Base-by-base conservation (phyloP, 2,113 vertebrate species). In the Micronycteris hirsuta region DNA sequence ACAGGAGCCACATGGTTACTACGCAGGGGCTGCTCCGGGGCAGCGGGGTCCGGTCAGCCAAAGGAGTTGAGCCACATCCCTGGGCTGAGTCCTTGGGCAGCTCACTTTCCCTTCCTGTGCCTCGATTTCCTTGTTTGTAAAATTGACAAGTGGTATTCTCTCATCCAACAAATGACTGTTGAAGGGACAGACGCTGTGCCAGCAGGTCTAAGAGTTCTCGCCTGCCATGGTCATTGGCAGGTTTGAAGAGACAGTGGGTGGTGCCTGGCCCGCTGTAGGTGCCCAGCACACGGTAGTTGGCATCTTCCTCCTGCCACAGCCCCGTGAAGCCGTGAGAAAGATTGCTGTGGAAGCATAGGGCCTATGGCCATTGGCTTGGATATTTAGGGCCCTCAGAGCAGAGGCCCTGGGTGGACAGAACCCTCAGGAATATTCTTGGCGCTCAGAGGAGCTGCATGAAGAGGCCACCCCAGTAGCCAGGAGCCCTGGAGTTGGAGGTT, bases 341-440 rank as follows among this genome's bases (percentile, higher is more conserved):
- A 28, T 0, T 11, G 16, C 13, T 2, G 26, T 28, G 61, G 80
- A 58, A 74, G 19, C 12, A 24, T 5, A 14, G 49, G 11, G 4
- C n/a, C 89, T 15, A 8, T 6, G 26, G 26, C 19, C 61, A 13
- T 76, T 74, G 20, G 19, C n/a, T 45, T 52, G 71, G 38, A 49
- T 54, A 54, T 61, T 74, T 16, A 38, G 83, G 78, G 74, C n/a
- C 58, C 83, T 86, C 4, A 3, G 36, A 61, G 83, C 3, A 1
- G 58, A 78, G 33, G 56, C 47, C 20, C 3, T 13, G 80, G 63
- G 24, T 65, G 43, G 22, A 90, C 49, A 71, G 89, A 89, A 81
- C 38, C 63, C 45, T 85, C 68, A 54, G 92, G 80, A 96, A 94
- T 61, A 92, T 94, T 71, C 87, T 80, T 93, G 95, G 96, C 93